Evolutionary conservation across 2,888 invertebrate species (phyloP).

Genomic region (Mantis religiosa): DNA sequence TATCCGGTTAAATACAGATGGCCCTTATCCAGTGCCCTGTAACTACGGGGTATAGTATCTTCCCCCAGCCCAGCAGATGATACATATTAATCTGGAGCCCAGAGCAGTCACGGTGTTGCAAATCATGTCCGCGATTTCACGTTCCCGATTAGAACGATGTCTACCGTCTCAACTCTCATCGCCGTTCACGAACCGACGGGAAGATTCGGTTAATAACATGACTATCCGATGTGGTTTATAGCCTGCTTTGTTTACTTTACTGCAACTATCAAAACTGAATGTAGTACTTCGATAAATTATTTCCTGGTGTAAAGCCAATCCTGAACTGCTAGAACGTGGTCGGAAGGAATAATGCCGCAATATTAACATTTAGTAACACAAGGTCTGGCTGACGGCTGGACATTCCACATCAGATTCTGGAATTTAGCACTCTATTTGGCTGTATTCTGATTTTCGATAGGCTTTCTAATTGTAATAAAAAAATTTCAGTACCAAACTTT

Average conservation of each 20-base stretch:
- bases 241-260: not conserved
- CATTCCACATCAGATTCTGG: too few species aligned
- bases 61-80: not conserved
- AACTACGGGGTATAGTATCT: not conserved
- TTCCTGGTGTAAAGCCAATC: too few species aligned
- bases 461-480: too few species aligned
- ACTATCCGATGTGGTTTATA: not conserved
- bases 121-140: not conserved
- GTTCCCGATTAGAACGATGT: not conserved
- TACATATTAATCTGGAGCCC: constrained; percentile 5
- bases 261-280: not conserved
- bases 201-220: not conserved
- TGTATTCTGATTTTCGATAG: too few species aligned
- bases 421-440: too few species aligned
- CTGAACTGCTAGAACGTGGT: not conserved
- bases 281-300: too few species aligned
- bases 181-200: not conserved
- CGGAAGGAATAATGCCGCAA: not conserved
- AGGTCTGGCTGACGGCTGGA: too few species aligned
- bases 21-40: not conserved
- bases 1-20: not conserved
- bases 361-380: too few species aligned
- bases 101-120: not conserved
- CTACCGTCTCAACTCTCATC: not conserved
- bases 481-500: too few species aligned